A percentile compares a stretch with the other conserved stretches of the same genome.
phyloP scores from a whole-genome alignment of 2,113 vertebrate genomes.

The Engystomops pustulosus region DNA sequence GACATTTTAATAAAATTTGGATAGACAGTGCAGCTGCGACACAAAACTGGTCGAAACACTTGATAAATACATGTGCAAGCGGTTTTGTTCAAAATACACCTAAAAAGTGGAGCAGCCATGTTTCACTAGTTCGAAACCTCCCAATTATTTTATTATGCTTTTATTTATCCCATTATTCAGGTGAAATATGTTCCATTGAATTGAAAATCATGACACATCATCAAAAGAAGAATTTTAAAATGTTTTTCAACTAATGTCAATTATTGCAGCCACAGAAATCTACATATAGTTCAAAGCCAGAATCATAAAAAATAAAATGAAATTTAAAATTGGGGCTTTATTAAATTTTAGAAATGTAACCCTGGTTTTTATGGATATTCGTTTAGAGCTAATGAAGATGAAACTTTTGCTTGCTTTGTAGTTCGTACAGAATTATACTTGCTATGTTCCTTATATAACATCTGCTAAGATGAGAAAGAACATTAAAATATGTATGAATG shows the following conservation, averaged over 20 bases:
- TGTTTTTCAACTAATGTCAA: not conserved
- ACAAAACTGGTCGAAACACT: no score
- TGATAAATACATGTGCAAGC: no score
- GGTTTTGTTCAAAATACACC: no score
- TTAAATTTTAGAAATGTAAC: slow-evolving; percentile 3
- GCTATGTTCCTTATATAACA: slow-evolving; percentile 1
- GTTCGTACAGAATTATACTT: not conserved
- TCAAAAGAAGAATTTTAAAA: not conserved
- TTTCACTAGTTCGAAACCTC: not conserved
- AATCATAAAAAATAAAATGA: not conserved
- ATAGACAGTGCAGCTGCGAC: no score
- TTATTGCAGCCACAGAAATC: not conserved
- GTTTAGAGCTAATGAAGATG: slow-evolving; percentile 9
- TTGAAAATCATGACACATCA: not conserved
- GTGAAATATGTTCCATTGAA: not conserved
- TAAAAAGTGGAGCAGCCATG: no score
- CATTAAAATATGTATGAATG: slow-evolving; percentile 3
- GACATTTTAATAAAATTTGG: no score
- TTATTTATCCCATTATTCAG: not conserved
- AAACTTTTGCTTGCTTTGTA: slow-evolving; percentile 4
- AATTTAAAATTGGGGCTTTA: not conserved
- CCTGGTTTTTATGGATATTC: not conserved
- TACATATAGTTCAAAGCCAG: not conserved
- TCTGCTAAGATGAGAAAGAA: slow-evolving; percentile 3
- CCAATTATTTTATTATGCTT: not conserved